Evolutionary conservation across 2,797 vertebrate species (phyloP), one percentile per base, ranked within the genome.

Genomic region (Rhadinocentrus ornatus): DNA sequence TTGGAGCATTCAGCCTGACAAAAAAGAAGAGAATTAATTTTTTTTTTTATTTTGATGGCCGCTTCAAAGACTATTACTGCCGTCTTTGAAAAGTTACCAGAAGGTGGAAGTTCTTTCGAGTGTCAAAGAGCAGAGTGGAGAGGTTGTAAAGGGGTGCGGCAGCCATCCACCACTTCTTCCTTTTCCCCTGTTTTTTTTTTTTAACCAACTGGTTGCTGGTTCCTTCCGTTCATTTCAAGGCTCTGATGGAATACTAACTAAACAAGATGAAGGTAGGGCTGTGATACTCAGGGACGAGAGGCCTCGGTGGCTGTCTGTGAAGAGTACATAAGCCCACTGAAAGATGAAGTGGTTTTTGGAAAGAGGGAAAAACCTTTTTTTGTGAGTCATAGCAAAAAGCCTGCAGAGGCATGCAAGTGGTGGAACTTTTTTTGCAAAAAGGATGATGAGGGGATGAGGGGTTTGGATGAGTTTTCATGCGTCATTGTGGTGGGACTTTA

Each of bases 41-140:
- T n/a, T n/a, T n/a, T n/a, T n/a, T n/a, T n/a, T n/a, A n/a, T n/a
- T n/a, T 89, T 90, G 89, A 93, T 89, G 90, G 83, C 80, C 76
- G 86, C 89, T 92, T 93, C 92, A 93, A 93, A 93, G 88, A 73
- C 83, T 70, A 91, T 91, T 89, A 90, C 86, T 72, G 62, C 58
- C 0, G 66, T 67, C 86, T 92, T 91, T 92, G 91, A 93, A 93
- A 90, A 88, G 91, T 90, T 90, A 90, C 85, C 82, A 82, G 77
- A 86, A 84, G 85, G 71, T 77, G 65, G 83, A 89, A 90, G 88
- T 88, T 91, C 73, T 85, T 83, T 71, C 15, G 52, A 87, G 77
- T 83, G 83, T 87, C 57, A 24, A 41, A 68, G 82, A 86, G 86
- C 79, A 58, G 18, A 73, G 86, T 57, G 55, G 73, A 67, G 64